Evolutionary conservation across 2,797 vertebrate genomes (phyloP), one percentile per base, ranked within the genome.

Genomic region (Eulemur coronatus): DNA sequence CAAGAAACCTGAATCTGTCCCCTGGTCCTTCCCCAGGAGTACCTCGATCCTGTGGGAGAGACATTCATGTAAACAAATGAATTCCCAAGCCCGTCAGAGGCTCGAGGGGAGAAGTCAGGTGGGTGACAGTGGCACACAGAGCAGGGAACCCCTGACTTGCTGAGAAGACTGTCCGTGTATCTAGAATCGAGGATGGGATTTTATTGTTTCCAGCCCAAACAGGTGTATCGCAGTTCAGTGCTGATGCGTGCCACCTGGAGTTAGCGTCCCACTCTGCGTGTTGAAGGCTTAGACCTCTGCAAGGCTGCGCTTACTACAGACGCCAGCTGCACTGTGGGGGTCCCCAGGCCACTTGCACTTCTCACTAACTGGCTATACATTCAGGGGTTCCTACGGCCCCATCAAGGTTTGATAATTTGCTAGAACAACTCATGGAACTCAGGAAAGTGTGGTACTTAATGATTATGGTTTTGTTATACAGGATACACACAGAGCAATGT

Each of bases 161-260:
- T 4, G 48, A 57, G 41, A 57, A 76, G 61, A 5, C n/a, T 33
- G 3, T 28, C 2, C 1, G 0, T 6, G 4, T 11, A 11, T 8
- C 57, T 46, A 8, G 59, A 52, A 2, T 2, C 33, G 4, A 1
- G 50, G 24, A 4, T 3, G 9, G 1, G 5, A 1, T 24, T 82
- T 20, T 38, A 4, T 30, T 14, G 17, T 72, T 84, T 88, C 2
- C 17, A 22, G 8, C 15, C 14, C 9, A 5, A 2, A 2, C 18
- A 57, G 4, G 33, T 57, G 35, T 7, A 5, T 3, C 9, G 15
- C 22, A 18, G 2, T 57, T 63, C 18, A 9, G 9, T 35, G 18
- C 22, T 55, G 10, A 18, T 3, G 24, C 17, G 28, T 10, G 0
- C 10, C 12, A 15, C 35, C 11, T 88, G 67, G 20, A 46, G 2